Evolutionary conservation across 2,888 invertebrate species (phyloP).

Genomic region (Synanthedon andrenaeformis): DNA sequence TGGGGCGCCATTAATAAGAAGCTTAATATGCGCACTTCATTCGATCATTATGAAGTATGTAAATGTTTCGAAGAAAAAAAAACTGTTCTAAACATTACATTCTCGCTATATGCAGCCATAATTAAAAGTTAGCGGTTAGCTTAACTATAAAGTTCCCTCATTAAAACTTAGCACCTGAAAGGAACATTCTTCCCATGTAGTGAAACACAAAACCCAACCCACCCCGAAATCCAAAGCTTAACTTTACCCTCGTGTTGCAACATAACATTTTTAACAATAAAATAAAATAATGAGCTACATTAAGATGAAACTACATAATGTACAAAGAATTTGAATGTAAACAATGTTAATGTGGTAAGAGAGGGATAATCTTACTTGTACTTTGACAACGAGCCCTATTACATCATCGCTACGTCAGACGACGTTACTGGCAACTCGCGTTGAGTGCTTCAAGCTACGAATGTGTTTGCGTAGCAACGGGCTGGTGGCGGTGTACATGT

Average conservation of each 20-base stretch:
- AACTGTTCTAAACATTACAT: too few species aligned
- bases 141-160: conserved; percentile 55
- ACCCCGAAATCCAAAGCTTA: conserved; percentile 14
- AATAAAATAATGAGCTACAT: not conserved
- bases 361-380: not conserved
- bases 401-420: not conserved
- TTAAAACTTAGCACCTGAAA: conserved; percentile 60
- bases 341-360: too few species aligned
- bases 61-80: too few species aligned
- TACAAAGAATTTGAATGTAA: too few species aligned
- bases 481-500: too few species aligned
- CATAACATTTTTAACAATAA: not conserved
- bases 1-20: too few species aligned
- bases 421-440: too few species aligned
- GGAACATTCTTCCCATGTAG: conserved; percentile 42
- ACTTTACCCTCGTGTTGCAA: conserved; percentile 3
- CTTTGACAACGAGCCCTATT: not conserved
- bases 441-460: too few species aligned
- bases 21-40: too few species aligned
- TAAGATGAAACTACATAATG: not conserved
- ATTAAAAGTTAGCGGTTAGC: conserved; percentile 60
- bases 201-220: conserved; percentile 30
- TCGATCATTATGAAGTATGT: too few species aligned
- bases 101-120: conserved; percentile 28
- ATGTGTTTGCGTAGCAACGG: too few species aligned